phyloP scores from a whole-genome alignment of 2,888 invertebrate species.

The Oxycera nigricornis region DNA sequence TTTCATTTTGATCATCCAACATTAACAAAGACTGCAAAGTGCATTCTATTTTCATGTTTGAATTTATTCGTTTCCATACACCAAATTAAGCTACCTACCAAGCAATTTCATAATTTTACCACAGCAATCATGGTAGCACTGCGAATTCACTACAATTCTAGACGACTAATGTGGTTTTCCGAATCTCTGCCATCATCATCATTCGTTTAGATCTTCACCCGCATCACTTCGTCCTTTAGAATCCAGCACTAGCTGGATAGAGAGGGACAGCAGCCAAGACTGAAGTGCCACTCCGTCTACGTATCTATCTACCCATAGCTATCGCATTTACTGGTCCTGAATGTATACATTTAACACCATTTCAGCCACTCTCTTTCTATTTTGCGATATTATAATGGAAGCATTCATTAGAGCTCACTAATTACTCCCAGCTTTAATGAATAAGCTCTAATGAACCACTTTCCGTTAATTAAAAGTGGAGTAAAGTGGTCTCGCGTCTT shows the following conservation, averaged over 20 bases:
- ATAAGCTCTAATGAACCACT: conserved; percentile 91
- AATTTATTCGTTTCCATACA: no score
- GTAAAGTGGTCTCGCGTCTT: conserved; percentile 56
- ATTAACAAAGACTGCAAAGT: no score
- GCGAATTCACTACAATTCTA: neutral
- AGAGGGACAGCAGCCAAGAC: neutral
- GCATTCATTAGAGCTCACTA: conserved; percentile 87
- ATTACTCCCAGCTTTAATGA: conserved; percentile 90
- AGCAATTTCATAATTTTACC: no score
- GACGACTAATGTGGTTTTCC: conserved; percentile 27
- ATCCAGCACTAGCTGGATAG: neutral
- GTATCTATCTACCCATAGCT: neutral
- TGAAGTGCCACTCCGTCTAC: neutral
- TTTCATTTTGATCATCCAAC: no score
- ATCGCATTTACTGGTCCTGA: neutral
- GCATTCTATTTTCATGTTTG: no score
- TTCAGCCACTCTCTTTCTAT: conserved; percentile 40
- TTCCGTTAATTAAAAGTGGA: conserved; percentile 87
- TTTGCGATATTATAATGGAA: conserved; percentile 64
- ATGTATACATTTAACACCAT: conserved; percentile 66
- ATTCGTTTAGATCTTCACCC: neutral
- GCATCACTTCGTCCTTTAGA: neutral
- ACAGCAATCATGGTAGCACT: neutral
- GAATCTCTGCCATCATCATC: conserved; percentile 15
- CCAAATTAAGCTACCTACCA: no score